Evolutionary conservation across 2,113 vertebrate species (phyloP).

Genomic region (Eupsittula cactorum): DNA sequence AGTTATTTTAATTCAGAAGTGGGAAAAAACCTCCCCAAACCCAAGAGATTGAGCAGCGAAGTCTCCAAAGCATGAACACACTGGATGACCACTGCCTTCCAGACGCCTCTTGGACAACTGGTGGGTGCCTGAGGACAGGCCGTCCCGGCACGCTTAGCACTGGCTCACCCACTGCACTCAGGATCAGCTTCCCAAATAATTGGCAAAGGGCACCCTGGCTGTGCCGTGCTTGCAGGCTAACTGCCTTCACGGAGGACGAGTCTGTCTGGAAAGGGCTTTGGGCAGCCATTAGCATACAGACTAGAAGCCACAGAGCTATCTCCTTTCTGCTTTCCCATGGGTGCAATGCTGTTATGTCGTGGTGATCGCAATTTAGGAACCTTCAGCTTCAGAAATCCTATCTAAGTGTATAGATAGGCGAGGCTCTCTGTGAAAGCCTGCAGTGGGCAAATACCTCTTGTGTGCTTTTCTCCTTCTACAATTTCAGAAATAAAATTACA

Average conservation of each 20-base stretch:
- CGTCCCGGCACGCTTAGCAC: not conserved
- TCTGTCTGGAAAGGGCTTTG: not conserved
- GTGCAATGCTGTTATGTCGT: not conserved
- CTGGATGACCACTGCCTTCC: not conserved
- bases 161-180: not conserved
- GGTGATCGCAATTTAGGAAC: not conserved
- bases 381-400: not conserved
- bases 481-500: not conserved
- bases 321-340: not conserved
- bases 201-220: not conserved
- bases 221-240: not conserved
- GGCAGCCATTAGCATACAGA: not conserved
- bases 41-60: not conserved
- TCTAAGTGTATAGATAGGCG: not conserved
- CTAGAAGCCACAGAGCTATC: not conserved
- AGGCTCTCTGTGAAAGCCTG: not conserved
- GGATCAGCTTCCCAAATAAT: not conserved
- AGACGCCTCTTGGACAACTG: not conserved
- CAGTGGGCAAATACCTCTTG: not conserved
- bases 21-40: not conserved
- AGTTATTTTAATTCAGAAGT: conserved; percentile 10
- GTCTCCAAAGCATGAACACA: not conserved
- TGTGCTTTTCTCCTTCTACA: not conserved
- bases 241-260: rapidly evolving
- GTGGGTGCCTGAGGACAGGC: not conserved